phyloP scores from a whole-genome alignment of 2,888 invertebrate species.

The Callinectes sapidus region DNA sequence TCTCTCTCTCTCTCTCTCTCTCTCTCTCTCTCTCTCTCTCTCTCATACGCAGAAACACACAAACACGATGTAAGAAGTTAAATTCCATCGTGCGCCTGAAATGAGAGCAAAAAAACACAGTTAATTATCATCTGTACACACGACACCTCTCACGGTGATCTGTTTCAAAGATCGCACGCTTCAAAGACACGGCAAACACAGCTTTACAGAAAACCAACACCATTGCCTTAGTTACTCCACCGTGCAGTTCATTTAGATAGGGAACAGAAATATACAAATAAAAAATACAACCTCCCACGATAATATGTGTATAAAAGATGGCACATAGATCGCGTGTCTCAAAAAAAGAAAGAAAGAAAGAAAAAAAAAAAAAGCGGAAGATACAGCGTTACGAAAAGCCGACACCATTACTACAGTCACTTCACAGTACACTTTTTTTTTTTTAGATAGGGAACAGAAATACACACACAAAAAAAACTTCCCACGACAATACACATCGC shows the following conservation, averaged over 20 bases:
- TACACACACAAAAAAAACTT: not conserved
- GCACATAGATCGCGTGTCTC: no score
- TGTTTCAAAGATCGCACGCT: not conserved
- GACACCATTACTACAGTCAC: no score
- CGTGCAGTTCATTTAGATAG: no score
- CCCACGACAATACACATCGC: not conserved
- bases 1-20: constrained; percentile 26
- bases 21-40: constrained; percentile 1
- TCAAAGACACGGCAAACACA: no score
- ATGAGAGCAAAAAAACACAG: not conserved
- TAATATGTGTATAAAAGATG: no score
- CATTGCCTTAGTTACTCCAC: not conserved
- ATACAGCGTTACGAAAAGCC: no score
- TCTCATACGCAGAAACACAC: not conserved
- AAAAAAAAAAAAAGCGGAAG: no score
- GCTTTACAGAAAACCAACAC: not conserved
- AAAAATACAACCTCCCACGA: not conserved
- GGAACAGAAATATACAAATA: not conserved
- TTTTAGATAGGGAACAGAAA: no score
- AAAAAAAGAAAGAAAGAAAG: no score
- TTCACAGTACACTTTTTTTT: no score
- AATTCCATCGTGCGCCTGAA: not conserved
- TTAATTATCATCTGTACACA: not conserved
- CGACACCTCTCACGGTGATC: not conserved
- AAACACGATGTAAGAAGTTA: not conserved